Conservation (phyloP, 1,140 invertebrate genomes). For the Augochlora pura region DNA sequence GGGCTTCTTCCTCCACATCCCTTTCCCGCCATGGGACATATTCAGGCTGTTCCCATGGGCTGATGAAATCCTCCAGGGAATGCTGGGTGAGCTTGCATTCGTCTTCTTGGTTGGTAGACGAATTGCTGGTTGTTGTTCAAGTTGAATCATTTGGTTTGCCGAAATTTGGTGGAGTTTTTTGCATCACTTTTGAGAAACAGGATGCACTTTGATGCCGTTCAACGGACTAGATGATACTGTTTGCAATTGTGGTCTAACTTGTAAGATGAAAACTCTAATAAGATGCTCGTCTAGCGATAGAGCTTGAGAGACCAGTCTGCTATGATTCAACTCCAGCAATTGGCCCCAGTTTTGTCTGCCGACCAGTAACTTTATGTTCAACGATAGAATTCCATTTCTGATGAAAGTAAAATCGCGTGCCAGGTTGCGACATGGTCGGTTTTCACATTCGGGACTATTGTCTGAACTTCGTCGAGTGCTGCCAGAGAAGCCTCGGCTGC, state of each 20-base stretch:
- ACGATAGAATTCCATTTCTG: neutral
- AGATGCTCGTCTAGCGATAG: too few species aligned
- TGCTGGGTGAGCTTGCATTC: conserved; percentile 83
- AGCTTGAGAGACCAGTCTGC: neutral
- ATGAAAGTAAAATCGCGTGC: conserved; percentile 2
- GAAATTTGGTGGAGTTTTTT: too few species aligned
- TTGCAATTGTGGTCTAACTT: too few species aligned
- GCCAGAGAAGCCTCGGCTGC: conserved; percentile 91
- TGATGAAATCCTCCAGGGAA: conserved; percentile 94
- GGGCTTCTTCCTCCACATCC: conserved; percentile 95
- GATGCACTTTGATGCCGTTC: too few species aligned
- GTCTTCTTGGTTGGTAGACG: too few species aligned
- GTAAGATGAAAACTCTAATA: too few species aligned
- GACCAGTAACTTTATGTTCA: neutral
- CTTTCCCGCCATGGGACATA: conserved; percentile 95
- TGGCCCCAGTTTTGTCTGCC: neutral
- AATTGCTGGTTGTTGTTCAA: neutral
- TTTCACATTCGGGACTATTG: conserved; percentile 96
- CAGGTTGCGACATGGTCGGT: conserved; percentile 93
- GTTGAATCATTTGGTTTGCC: too few species aligned
- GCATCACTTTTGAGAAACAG: too few species aligned
- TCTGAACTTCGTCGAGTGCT: conserved; percentile 95
- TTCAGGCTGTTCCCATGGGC: conserved; percentile 94
- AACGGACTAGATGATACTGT: too few species aligned
- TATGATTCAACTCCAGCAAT: neutral